These are phyloP conservation scores for Hyposoter dolosus DNA, from an alignment of 2,888 invertebrate genomes.

Conservation along the genomic window DNA sequence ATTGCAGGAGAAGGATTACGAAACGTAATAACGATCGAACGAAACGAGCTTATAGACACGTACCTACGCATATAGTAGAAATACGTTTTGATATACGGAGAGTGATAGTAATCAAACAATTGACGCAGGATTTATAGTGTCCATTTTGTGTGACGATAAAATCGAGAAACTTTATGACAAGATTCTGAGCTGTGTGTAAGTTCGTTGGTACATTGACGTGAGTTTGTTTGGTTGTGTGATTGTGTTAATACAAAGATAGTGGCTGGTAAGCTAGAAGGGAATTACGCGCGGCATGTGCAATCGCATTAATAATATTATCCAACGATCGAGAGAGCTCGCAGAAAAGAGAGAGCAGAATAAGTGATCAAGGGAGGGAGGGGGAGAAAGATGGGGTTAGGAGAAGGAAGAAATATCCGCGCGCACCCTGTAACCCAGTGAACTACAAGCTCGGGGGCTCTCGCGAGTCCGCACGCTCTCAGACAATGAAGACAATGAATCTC, in stretches of 20 bases:
- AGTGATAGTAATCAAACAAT: slow-evolving; percentile 53
- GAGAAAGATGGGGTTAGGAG: slow-evolving; percentile 13
- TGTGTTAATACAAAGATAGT: not conserved
- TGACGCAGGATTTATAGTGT: slow-evolving; percentile 52
- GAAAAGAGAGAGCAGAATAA: not conserved
- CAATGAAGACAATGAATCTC: slow-evolving; percentile 81
- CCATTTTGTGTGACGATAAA: slow-evolving; percentile 46
- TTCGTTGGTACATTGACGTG: not conserved
- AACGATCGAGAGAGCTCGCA: slow-evolving; percentile 36
- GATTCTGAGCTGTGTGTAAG: not conserved
- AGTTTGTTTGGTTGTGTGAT: not conserved
- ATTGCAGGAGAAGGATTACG: slow-evolving; percentile 23
- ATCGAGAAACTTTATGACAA: slow-evolving; percentile 57
- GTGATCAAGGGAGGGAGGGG: not conserved
- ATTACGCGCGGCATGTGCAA: slow-evolving; percentile 42
- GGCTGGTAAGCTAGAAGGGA: not conserved
- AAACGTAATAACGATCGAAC: slow-evolving; percentile 38
- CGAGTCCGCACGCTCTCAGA: slow-evolving; percentile 65
- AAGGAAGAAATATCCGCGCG: slow-evolving; percentile 75
- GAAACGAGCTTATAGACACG: slow-evolving; percentile 32
- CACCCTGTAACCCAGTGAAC: slow-evolving; percentile 81
- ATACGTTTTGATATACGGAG: slow-evolving; percentile 9
- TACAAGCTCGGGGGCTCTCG: slow-evolving; percentile 72
- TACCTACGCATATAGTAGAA: slow-evolving; percentile 27
- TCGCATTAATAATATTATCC: slow-evolving; percentile 64